phyloP scores from a whole-genome alignment of 2,113 vertebrate genomes.

The Chaetops frenatus region DNA sequence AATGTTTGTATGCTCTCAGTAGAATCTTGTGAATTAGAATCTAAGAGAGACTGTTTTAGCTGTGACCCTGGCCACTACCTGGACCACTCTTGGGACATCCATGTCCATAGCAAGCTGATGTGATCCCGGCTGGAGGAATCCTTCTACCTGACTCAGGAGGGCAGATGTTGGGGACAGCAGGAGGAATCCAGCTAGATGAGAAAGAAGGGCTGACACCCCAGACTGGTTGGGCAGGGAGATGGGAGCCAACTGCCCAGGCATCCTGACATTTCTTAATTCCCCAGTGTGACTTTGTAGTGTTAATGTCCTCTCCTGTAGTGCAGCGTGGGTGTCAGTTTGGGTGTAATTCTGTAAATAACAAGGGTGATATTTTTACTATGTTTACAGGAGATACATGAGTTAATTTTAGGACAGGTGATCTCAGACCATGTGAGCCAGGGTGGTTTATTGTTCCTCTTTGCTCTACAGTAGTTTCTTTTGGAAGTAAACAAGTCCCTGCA shows the following conservation, averaged over 20 bases:
- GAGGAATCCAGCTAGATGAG: not conserved
- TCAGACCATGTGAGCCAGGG: not conserved
- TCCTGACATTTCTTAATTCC: not conserved
- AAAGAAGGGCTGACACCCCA: not conserved
- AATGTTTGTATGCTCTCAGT: not conserved
- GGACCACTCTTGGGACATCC: not conserved
- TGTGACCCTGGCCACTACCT: not conserved
- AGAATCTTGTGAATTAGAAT: not conserved
- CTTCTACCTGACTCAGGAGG: not conserved
- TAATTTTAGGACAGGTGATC: not conserved
- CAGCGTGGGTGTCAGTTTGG: not conserved
- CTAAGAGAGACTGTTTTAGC: not conserved
- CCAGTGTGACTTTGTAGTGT: not conserved
- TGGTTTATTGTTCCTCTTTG: not conserved
- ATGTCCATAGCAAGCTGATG: not conserved
- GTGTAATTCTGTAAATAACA: not conserved
- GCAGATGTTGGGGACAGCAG: not conserved
- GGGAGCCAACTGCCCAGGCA: not conserved
- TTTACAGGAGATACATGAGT: not conserved
- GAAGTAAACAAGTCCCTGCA: not conserved
- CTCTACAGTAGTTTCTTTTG: not conserved
- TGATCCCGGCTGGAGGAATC: not conserved
- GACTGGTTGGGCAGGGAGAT: not conserved
- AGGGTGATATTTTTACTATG: not conserved
- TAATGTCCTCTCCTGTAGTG: not conserved